These are phyloP conservation scores for Aethes cnicana DNA, from an alignment of 2,888 invertebrate species.

Conservation along the genomic window DNA sequence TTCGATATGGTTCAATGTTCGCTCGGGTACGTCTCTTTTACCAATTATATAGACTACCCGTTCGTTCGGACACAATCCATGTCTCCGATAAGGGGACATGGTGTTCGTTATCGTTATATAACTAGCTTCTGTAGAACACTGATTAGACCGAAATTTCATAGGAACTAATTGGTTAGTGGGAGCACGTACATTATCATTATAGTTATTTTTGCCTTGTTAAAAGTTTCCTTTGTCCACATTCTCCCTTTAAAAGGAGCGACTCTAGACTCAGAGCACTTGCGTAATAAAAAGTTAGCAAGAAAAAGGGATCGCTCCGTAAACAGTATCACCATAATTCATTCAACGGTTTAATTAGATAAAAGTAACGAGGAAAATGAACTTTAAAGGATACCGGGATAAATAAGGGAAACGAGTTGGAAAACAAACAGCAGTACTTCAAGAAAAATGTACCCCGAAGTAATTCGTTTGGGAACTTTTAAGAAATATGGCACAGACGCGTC, in stretches of 20 bases:
- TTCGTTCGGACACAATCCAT: slow-evolving; percentile 13
- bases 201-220: background rate
- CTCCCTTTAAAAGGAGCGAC: no score
- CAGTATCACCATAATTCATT: slow-evolving; percentile 13
- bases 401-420: slow-evolving; percentile 46
- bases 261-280: no score
- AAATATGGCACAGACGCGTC: slow-evolving; percentile 38
- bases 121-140: no score
- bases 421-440: slow-evolving; percentile 45
- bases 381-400: slow-evolving; percentile 38
- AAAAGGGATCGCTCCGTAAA: background rate
- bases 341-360: slow-evolving; percentile 22
- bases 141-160: background rate
- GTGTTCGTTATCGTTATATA: slow-evolving; percentile 11
- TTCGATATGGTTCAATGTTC: no score
- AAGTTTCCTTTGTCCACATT: no score
- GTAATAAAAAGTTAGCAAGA: slow-evolving; percentile 1
- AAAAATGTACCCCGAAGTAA: slow-evolving; percentile 50
- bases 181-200: background rate
- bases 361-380: slow-evolving; percentile 16
- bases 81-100: slow-evolving; percentile 13
- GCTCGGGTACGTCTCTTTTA: no score
- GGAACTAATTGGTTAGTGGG: background rate
- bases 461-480: slow-evolving; percentile 51
- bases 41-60: background rate